phyloP scores from a whole-genome alignment of 2,888 invertebrate genomes.

The Hyposoter didymator region DNA sequence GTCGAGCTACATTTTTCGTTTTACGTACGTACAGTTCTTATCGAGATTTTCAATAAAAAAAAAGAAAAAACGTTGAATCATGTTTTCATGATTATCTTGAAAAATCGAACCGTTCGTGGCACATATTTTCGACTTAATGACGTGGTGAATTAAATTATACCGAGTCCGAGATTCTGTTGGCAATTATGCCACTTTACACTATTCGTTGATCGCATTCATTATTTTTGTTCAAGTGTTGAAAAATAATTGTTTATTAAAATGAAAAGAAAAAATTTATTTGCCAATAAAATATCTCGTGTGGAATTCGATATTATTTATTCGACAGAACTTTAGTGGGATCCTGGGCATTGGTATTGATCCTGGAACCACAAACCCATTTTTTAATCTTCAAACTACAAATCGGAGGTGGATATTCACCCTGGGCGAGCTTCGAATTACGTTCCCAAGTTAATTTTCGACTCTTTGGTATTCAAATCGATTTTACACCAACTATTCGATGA shows the following conservation, averaged over 20 bases:
- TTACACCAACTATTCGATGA: too few relatives aligned
- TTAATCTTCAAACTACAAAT: too few relatives aligned
- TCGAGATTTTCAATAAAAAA: not conserved
- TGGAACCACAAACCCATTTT: too few relatives aligned
- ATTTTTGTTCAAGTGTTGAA: slow-evolving; percentile 28
- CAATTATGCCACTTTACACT: not conserved
- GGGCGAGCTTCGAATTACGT: too few relatives aligned
- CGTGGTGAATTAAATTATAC: not conserved
- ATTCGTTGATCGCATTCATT: not conserved
- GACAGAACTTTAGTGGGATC: not conserved
- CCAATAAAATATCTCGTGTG: slow-evolving; percentile 25
- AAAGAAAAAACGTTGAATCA: not conserved
- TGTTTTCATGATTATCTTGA: slow-evolving; percentile 3
- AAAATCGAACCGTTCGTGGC: not conserved
- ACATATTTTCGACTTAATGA: slow-evolving; percentile 10
- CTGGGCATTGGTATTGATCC: not conserved
- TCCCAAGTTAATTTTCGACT: too few relatives aligned
- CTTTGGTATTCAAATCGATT: too few relatives aligned
- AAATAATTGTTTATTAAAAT: slow-evolving; percentile 11
- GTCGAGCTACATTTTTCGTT: slow-evolving; percentile 29
- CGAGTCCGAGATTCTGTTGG: not conserved
- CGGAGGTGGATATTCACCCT: too few relatives aligned
- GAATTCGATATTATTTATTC: not conserved
- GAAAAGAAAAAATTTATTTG: slow-evolving; percentile 3
- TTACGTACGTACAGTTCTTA: slow-evolving; percentile 27